Evolutionary conservation across 2,113 vertebrate species (phyloP).

Genomic region (Corythoichthys haematopterus): DNA sequence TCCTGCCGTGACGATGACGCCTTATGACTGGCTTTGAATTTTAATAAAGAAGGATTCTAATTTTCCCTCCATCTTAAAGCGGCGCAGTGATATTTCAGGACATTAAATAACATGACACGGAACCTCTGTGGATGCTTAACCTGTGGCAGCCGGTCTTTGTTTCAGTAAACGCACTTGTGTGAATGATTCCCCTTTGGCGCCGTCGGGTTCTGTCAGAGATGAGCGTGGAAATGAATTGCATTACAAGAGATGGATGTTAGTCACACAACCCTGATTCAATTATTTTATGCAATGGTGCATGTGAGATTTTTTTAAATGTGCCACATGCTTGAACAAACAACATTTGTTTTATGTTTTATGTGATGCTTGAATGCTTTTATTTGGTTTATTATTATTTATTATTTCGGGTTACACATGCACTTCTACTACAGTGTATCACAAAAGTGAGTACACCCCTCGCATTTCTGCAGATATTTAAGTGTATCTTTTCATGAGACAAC

Average conservation of each 20-base stretch:
- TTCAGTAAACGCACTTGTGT: conserved; percentile 43
- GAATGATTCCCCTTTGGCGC: conserved; percentile 40
- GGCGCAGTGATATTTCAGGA: conserved; percentile 44
- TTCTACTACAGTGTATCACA: too few relatives aligned
- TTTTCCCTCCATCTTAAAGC: conserved; percentile 26
- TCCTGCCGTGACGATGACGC: conserved; percentile 26
- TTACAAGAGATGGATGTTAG: conserved; percentile 7
- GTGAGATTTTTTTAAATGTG: background rate
- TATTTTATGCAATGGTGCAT: background rate
- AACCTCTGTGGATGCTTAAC: conserved; percentile 55
- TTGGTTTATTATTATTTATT: too few relatives aligned
- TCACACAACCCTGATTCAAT: background rate
- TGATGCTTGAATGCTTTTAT: too few relatives aligned
- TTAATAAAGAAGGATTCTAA: conserved; percentile 39
- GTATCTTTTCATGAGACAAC: too few relatives aligned
- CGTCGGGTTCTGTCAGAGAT: conserved; percentile 34
- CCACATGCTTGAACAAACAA: background rate
- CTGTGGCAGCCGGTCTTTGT: conserved; percentile 22
- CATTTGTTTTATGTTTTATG: too few relatives aligned
- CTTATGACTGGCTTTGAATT: conserved; percentile 37
- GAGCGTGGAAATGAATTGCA: conserved; percentile 23
- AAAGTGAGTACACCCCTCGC: too few relatives aligned
- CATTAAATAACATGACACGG: conserved; percentile 49
- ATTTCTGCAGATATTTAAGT: too few relatives aligned
- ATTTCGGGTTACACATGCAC: too few relatives aligned